phyloP scores from a whole-genome alignment of 2,888 invertebrate species.

The Bedellia somnulentella region DNA sequence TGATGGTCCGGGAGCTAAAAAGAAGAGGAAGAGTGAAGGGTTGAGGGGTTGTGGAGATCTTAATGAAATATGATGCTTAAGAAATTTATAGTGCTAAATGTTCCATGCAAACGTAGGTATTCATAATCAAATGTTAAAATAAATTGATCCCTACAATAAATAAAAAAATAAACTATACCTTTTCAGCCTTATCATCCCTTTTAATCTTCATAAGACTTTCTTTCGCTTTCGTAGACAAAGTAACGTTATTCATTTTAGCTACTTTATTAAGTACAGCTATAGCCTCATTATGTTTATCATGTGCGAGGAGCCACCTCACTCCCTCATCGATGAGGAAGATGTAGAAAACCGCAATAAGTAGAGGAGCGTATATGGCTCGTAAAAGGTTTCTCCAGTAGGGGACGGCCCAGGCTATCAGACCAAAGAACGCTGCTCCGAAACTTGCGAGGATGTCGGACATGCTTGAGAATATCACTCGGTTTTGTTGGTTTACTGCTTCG shows the following conservation, averaged over 20 bases:
- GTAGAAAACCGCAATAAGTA: conserved; percentile 68
- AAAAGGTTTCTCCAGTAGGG: conserved; percentile 73
- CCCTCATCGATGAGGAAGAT: conserved; percentile 77
- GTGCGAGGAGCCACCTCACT: conserved; percentile 77
- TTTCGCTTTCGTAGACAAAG: conserved; percentile 54
- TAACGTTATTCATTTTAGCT: conserved; percentile 66
- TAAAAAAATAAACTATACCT: too few relatives aligned
- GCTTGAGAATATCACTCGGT: conserved; percentile 43
- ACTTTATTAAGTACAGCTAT: conserved; percentile 66
- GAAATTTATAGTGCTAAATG: too few relatives aligned
- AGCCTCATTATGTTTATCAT: conserved; percentile 68
- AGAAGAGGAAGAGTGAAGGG: too few relatives aligned
- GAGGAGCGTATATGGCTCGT: conserved; percentile 70
- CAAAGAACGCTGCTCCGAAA: conserved; percentile 71
- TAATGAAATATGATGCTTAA: too few relatives aligned
- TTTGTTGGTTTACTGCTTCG: conserved; percentile 40
- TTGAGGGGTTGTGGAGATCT: too few relatives aligned
- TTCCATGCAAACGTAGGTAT: too few relatives aligned
- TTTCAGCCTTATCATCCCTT: conserved; percentile 19
- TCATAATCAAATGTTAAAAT: too few relatives aligned
- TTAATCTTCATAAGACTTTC: conserved; percentile 37
- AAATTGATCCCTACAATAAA: too few relatives aligned
- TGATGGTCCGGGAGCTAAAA: too few relatives aligned
- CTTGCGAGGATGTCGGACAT: conserved; percentile 33
- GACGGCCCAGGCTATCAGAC: conserved; percentile 69